Conservation (phyloP, 2,888 invertebrate species). For the Dastarcus helophoroides region DNA sequence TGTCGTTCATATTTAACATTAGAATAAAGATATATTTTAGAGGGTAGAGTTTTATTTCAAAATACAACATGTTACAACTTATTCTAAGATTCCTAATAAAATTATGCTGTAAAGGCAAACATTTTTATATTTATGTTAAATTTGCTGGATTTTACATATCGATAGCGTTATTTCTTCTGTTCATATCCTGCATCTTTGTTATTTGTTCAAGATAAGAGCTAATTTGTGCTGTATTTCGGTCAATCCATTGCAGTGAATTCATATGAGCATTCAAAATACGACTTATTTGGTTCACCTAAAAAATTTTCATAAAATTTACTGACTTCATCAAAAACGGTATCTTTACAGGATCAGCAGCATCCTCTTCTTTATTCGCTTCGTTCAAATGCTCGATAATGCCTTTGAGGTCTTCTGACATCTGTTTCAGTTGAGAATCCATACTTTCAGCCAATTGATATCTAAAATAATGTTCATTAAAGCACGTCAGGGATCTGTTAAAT, state of each 20-base stretch:
- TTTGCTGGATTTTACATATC: no score
- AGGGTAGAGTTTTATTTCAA: no score
- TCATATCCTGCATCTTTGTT: constrained; percentile 64
- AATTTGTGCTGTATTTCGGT: constrained; percentile 68
- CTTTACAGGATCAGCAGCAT: constrained; percentile 70
- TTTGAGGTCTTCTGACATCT: constrained; percentile 90
- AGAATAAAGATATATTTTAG: no score
- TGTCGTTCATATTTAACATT: no score
- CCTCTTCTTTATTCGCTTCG: constrained; percentile 72
- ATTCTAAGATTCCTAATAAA: no score
- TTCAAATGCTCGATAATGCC: constrained; percentile 92
- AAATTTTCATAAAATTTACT: not conserved
- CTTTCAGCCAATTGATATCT: constrained; percentile 82
- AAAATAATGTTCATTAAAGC: constrained; percentile 18
- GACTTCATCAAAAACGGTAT: not conserved
- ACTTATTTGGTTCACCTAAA: constrained; percentile 79
- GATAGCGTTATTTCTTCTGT: constrained; percentile 58
- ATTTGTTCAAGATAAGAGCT: constrained; percentile 72
- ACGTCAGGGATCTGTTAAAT: not conserved
- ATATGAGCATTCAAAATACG: constrained; percentile 92
- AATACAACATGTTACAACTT: no score
- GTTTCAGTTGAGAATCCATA: constrained; percentile 81
- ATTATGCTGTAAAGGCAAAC: no score
- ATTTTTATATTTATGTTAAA: no score
- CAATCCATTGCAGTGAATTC: constrained; percentile 92